These are phyloP conservation scores for Drosophila yakuba DNA, from an alignment of 1,140 invertebrate genomes.

Conservation along the genomic window DNA sequence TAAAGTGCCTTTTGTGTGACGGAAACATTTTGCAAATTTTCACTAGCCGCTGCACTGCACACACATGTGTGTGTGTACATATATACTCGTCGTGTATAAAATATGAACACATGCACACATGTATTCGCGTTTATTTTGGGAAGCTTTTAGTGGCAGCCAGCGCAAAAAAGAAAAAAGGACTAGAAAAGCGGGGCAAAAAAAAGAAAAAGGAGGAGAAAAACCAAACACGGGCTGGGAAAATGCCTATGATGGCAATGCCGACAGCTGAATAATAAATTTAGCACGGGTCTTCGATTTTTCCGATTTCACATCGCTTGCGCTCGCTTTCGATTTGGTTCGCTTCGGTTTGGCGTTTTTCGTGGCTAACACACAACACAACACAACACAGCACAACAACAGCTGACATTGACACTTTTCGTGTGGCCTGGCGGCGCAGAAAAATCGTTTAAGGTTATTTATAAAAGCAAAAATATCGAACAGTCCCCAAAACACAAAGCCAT, in stretches of 20 bases:
- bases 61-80: too few species aligned
- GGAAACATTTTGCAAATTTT: conserved; percentile 48
- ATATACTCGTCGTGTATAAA: conserved; percentile 21
- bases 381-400: conserved; percentile 45
- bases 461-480: conserved; percentile 49
- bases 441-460: conserved; percentile 79
- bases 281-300: conserved; percentile 76
- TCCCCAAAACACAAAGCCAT: background rate
- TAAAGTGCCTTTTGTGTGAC: conserved; percentile 8
- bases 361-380: conserved; percentile 46
- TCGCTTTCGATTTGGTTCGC: conserved; percentile 34
- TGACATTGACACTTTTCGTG: conserved; percentile 81
- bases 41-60: conserved; percentile 3
- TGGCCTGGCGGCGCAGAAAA: conserved; percentile 59
- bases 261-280: conserved; percentile 79
- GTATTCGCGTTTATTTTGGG: conserved; percentile 36
- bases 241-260: conserved; percentile 44
- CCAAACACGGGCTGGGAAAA: conserved; percentile 8
- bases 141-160: conserved; percentile 11
- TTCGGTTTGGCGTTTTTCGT: conserved; percentile 38
- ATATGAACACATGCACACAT: conserved; percentile 23
- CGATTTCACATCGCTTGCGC: conserved; percentile 17
- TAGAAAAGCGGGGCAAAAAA: conserved; percentile 15
- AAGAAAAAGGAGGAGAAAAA: too few species aligned
- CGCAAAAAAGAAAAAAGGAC: conserved; percentile 23